A percentile compares a stretch with the other conserved stretches of the same genome.
Conservation (phyloP, 2,888 invertebrate genomes). For the Deroplatys truncata region DNA sequence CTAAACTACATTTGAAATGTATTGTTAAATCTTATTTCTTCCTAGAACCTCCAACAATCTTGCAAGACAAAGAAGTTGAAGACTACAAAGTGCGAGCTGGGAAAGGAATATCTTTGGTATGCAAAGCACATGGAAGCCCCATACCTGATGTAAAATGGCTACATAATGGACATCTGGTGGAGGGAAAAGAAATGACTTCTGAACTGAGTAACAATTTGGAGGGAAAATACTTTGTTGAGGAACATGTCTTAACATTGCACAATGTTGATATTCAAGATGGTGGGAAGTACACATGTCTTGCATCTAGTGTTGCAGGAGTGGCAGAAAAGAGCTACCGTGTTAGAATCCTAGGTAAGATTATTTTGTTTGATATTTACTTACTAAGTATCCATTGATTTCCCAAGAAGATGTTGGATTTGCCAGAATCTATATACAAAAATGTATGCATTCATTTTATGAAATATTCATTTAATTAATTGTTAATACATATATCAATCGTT, state of each 20-base stretch:
- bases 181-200: not conserved
- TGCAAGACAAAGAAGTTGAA: constrained; percentile 38
- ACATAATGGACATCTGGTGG: constrained; percentile 38
- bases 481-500: no score
- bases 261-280: constrained; percentile 38
- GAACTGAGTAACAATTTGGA: not conserved
- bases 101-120: constrained; percentile 26
- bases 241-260: not conserved
- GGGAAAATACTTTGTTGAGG: not conserved
- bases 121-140: constrained; percentile 31
- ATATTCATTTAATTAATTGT: no score
- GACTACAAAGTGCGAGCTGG: constrained; percentile 40
- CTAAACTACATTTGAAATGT: no score
- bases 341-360: constrained; percentile 45
- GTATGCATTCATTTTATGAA: no score
- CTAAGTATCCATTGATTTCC: not conserved
- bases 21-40: no score
- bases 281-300: constrained; percentile 56
- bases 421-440: no score
- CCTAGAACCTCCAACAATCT: constrained; percentile 36
- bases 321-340: constrained; percentile 51
- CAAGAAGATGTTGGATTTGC: no score
- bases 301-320: constrained; percentile 56
- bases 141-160: constrained; percentile 33
- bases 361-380: not conserved